Evolutionary conservation across 1,140 invertebrate genomes (phyloP), one percentile per base, ranked within the genome.

Genomic region (Drosophila virilis): DNA sequence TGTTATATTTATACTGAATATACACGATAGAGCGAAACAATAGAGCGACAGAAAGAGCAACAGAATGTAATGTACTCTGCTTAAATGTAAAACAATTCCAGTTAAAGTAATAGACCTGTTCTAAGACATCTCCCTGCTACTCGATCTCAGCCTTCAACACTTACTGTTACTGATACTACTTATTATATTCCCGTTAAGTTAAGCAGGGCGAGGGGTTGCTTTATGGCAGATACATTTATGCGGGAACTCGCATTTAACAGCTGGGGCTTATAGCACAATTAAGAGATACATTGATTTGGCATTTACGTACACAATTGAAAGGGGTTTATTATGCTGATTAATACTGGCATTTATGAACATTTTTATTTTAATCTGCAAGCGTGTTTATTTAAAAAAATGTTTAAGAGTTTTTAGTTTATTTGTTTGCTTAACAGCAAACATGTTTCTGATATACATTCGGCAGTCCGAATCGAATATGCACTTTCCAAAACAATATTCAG

Each of bases 1-100:
- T 88, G 75, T 82, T 42, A 50, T 86, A 86, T 86, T 86, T 88
- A 88, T 88, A 86, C 83, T 86, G 82, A 85, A 52, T 43, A 68
- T 54, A 64, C 58, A 64, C 58, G 58, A 70, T 64, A 62, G 40
- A 57, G 28, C 32, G 51, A 46, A 38, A 54, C 17, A 59, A 45
- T 46, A 46, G 33, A 67, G 10, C 33, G 35, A 55, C 8, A 77
- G 59, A 76, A 43, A 81, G 43, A 81, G 15, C 55, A 51, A 54
- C n/a, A 48, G 43, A 83, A 55, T 37, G 55, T 61, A 48, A 38
- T 80, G 59, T 48, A 64, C 12, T 40, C 55, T 46, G 15, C 48
- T 48, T 32, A 9, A 43, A 13, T 10, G 35, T 9, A 8, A 37
- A 48, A 32, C 35, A 1, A n/a, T 45, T 40, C 7, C 13, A 15